These are phyloP conservation scores for Zoanthus sociatus DNA, from an alignment of 92 coral and sea anemone genomes.

Conservation along the genomic window DNA sequence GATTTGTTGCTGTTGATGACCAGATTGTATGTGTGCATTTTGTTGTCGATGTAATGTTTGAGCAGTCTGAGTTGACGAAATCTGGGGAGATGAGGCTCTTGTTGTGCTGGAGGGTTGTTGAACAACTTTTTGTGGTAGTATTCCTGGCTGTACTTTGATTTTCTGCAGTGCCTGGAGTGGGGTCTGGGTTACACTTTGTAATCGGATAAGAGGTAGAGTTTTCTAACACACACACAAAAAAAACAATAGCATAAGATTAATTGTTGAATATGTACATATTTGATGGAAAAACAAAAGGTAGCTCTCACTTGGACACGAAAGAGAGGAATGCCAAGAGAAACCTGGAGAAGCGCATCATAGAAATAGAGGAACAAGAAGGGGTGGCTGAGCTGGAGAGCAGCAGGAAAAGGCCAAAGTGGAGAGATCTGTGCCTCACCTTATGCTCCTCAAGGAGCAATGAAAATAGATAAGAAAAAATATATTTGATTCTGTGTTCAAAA, in stretches of 20 bases:
- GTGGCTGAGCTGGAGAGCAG: no score
- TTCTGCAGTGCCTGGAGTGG: slow-evolving; percentile 55
- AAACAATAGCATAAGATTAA: neutral
- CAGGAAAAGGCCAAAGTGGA: no score
- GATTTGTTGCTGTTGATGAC: slow-evolving; percentile 45
- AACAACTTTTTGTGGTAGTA: slow-evolving; percentile 38
- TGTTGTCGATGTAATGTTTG: slow-evolving; percentile 42
- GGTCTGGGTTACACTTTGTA: slow-evolving; percentile 54
- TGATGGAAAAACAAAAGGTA: no score
- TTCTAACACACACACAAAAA: slow-evolving; percentile 58
- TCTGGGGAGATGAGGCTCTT: slow-evolving; percentile 59
- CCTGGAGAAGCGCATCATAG: no score
- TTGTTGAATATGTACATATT: no score
- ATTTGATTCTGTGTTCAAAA: no score
- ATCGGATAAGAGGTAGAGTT: slow-evolving; percentile 90
- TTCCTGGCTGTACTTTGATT: slow-evolving; percentile 48
- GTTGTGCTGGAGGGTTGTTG: slow-evolving; percentile 48
- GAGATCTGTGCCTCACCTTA: no score
- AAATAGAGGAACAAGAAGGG: no score
- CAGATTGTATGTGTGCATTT: slow-evolving; percentile 41
- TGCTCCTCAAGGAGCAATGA: no score
- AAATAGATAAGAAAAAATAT: no score
- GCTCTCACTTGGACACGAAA: no score
- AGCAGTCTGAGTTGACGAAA: slow-evolving; percentile 36
- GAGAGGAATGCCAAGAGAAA: no score